phyloP scores from a whole-genome alignment of 1,140 invertebrate species.

The Adoxophyes honmai region DNA sequence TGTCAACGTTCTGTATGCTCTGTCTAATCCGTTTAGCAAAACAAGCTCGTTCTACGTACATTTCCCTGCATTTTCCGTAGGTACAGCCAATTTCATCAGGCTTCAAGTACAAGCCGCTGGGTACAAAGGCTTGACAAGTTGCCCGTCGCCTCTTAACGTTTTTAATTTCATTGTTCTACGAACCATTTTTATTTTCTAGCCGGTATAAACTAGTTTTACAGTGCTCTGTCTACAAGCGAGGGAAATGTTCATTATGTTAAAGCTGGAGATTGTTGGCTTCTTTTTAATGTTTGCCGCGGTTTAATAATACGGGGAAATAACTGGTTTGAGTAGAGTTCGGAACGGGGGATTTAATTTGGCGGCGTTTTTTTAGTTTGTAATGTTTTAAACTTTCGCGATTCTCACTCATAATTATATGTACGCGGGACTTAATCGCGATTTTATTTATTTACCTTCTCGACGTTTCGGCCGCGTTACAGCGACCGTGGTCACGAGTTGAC shows the following conservation, averaged over 20 bases:
- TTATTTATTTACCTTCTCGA: too few relatives aligned
- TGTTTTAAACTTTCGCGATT: too few relatives aligned
- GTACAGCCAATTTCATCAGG: slow-evolving; percentile 6
- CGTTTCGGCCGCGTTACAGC: too few relatives aligned
- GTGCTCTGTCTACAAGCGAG: not conserved
- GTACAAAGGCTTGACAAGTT: slow-evolving; percentile 12
- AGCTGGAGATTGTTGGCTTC: not conserved
- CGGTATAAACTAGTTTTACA: not conserved
- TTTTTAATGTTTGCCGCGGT: not conserved
- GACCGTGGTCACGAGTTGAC: too few relatives aligned
- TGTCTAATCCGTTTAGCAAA: too few relatives aligned
- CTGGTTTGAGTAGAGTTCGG: too few relatives aligned
- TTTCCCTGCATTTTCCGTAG: not conserved
- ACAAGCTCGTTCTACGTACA: not conserved
- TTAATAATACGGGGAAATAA: too few relatives aligned
- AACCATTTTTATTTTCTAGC: slow-evolving; percentile 7
- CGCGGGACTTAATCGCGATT: too few relatives aligned
- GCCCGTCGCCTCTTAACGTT: not conserved
- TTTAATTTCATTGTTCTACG: slow-evolving; percentile 1
- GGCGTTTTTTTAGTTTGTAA: too few relatives aligned
- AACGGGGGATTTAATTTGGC: too few relatives aligned
- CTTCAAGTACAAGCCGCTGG: not conserved
- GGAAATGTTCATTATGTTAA: not conserved
- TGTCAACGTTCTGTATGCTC: too few relatives aligned
- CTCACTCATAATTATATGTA: too few relatives aligned